These are phyloP conservation scores for Lepidurus apus DNA, from an alignment of 1,140 invertebrate genomes.

Conservation along the genomic window DNA sequence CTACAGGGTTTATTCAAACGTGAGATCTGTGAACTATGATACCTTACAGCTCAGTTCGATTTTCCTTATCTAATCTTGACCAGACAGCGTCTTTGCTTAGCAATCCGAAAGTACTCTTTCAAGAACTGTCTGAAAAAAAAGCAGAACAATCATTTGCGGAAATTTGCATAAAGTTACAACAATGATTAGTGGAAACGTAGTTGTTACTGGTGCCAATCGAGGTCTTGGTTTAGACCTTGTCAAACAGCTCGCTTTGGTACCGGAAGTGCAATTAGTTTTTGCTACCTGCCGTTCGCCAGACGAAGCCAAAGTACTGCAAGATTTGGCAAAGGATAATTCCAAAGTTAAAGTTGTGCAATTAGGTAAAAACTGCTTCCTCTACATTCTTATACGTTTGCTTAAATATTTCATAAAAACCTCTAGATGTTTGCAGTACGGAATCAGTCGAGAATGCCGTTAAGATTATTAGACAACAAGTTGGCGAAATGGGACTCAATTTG, in stretches of 20 bases:
- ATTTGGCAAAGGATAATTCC: neutral
- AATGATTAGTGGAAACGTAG: neutral
- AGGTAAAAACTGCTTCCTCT: neutral
- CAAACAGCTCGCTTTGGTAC: neutral
- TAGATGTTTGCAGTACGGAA: slow-evolving; percentile 58
- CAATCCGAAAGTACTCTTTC: too few species aligned
- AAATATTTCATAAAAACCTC: slow-evolving; percentile 34
- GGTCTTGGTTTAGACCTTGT: neutral
- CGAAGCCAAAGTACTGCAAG: neutral
- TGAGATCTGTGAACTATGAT: too few species aligned
- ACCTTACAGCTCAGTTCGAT: too few species aligned
- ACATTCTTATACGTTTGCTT: neutral
- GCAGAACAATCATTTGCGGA: too few species aligned
- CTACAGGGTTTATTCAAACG: too few species aligned
- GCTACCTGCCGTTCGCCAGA: neutral
- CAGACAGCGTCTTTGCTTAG: too few species aligned
- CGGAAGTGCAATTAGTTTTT: neutral
- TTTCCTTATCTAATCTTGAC: too few species aligned
- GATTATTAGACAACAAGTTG: slow-evolving; percentile 51
- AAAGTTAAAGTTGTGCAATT: neutral
- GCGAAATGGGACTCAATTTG: slow-evolving; percentile 66
- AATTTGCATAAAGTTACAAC: neutral
- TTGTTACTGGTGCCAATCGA: neutral
- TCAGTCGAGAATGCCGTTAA: slow-evolving; percentile 54
- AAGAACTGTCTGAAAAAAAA: too few species aligned